Evolutionary conservation across 2,113 vertebrate species (phyloP).

Genomic region (human (Homo sapiens)): DNA sequence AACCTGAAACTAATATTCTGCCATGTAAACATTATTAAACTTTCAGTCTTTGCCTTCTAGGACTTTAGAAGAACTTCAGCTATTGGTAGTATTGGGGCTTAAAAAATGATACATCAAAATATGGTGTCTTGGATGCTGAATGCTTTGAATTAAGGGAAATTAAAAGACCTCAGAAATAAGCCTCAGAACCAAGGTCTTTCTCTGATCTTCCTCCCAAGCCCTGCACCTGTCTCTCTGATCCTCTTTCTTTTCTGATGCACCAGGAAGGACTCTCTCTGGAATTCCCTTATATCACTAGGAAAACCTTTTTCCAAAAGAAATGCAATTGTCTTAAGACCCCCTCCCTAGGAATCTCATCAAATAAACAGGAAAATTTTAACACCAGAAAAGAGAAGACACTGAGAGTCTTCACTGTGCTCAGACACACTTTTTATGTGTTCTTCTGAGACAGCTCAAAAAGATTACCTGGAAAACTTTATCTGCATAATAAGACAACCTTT

Average conservation of each 20-base stretch:
- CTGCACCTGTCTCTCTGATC: background rate
- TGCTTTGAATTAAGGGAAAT: background rate
- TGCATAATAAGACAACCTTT: background rate
- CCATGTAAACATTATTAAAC: background rate
- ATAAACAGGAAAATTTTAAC: background rate
- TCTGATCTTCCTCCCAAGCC: background rate
- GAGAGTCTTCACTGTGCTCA: background rate
- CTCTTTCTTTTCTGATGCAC: background rate
- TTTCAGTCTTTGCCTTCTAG: background rate
- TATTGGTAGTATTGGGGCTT: background rate
- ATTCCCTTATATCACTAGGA: background rate
- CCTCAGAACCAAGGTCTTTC: background rate
- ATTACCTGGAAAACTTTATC: background rate
- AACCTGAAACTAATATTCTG: slow-evolving; percentile 28
- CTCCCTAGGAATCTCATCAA: background rate
- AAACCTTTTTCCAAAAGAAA: background rate
- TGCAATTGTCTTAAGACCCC: background rate
- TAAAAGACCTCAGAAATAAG: background rate
- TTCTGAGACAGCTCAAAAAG: background rate
- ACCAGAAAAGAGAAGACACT: background rate
- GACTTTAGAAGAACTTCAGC: background rate
- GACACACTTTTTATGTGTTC: background rate
- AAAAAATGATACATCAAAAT: background rate
- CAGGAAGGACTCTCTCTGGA: background rate
- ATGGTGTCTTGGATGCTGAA: background rate